Evolutionary conservation across 2,113 vertebrate species (phyloP), one percentile per base, ranked within the genome.

Genomic region (Callorhinus ursinus): DNA sequence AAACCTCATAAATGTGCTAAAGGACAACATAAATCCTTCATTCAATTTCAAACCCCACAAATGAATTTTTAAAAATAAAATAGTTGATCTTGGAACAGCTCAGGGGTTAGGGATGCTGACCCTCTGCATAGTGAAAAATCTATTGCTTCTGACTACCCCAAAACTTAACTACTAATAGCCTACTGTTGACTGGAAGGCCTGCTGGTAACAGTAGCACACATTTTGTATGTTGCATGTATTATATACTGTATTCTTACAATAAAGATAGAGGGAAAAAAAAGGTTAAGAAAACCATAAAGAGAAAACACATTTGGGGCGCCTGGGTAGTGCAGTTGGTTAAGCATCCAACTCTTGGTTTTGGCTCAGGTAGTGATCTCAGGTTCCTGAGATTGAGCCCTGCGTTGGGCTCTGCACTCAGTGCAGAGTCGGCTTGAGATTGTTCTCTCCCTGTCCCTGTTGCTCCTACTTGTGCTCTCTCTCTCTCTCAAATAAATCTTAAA

Each of bases 1-100:
- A 85, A 87, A 51, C 74, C 24, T 33, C 2, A 19, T 67, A n/a
- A 69, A 42, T 95, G 31, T 26, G 21, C 51, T 90, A 57, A 90
- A 77, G 71, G 26, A 67, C 77, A 65, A 89, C 26, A 89, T 65
- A 89, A 96, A 87, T 82, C 5, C 6, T 65, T 94, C 26, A 55
- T 91, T 95, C 28, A 77, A 33, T 90, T 46, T 93, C 81, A 33
- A 93, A 72, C 71, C 31, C 33, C 22, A 89, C 51, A 69, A 77
- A 42, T 81, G 46, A 86, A 49, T 18, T 71, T 46, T 95, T 65
- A 76, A 76, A 90, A 74, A 46, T 10, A 61, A 39, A 53, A 59
- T 59, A 83, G 14, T 46, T 76, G 12, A 31, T 8, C 7, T 76
- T 28, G 26, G 42, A 31, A 49, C 15, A 49, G 49, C 26, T 28